Evolutionary conservation across 2,113 vertebrate species (phyloP).

Genomic region (Columba livia): DNA sequence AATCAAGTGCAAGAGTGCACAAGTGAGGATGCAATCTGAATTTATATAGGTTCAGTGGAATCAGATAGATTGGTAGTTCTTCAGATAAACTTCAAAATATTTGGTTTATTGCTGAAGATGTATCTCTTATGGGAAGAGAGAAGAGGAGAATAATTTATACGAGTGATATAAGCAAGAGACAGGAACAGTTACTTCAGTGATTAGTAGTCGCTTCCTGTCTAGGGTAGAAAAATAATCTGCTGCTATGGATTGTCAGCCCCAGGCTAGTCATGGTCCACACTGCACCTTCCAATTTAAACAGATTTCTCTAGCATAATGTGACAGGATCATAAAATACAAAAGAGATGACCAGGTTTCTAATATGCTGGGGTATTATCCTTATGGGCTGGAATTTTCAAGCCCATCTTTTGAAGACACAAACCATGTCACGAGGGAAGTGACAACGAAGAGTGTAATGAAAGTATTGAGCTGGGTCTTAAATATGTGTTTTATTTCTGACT

Average conservation of each 20-base stretch:
- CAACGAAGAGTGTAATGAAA: background rate
- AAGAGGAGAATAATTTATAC: background rate
- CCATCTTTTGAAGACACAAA: background rate
- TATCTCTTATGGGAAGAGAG: background rate
- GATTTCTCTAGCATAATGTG: background rate
- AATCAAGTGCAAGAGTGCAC: background rate
- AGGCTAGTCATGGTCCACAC: background rate
- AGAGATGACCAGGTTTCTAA: background rate
- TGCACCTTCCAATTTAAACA: background rate
- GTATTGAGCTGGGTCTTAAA: background rate
- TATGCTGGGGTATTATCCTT: background rate
- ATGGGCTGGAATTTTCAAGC: background rate
- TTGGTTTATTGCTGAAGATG: background rate
- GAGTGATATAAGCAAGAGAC: background rate
- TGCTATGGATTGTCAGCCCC: background rate
- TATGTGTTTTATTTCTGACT: background rate
- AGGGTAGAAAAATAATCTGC: background rate
- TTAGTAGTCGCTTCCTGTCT: background rate
- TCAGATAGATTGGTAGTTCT: background rate
- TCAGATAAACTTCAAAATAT: background rate
- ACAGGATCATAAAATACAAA: background rate
- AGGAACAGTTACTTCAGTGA: background rate
- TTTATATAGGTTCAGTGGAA: background rate
- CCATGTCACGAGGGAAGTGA: background rate
- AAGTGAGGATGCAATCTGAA: background rate